Evolutionary conservation across 2,797 vertebrate genomes (phyloP).

Genomic region (Lutjanus campechanus): DNA sequence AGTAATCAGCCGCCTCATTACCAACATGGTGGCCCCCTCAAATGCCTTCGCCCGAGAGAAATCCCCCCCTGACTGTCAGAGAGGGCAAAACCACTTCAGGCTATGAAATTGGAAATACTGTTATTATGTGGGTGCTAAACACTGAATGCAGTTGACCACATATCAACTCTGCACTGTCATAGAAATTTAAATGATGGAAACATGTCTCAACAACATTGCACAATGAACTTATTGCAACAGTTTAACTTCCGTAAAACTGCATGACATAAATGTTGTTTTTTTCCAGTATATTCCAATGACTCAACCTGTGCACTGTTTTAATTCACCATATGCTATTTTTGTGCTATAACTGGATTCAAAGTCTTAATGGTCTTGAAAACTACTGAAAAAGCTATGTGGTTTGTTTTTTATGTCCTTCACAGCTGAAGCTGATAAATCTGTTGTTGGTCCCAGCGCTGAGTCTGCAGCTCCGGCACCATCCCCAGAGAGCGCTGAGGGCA

Average conservation of each 20-base stretch:
- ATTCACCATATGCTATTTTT: background rate
- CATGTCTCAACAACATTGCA: conserved; percentile 27
- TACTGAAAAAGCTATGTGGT: background rate
- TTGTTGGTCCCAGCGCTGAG: conserved; percentile 46
- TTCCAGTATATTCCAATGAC: conserved; percentile 13
- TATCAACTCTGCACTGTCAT: conserved; percentile 18
- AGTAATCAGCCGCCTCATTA: conserved; percentile 81
- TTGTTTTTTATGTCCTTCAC: conserved; percentile 44
- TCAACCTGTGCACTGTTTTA: conserved; percentile 4
- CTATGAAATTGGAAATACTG: conserved; percentile 45
- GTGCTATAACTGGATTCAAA: background rate
- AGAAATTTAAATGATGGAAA: conserved; percentile 23
- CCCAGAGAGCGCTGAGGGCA: conserved; percentile 43
- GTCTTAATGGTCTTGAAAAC: background rate
- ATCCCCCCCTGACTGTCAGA: conserved; percentile 30
- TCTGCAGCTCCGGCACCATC: conserved; percentile 44
- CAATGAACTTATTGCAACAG: conserved; percentile 33
- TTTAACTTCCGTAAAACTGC: conserved; percentile 20
- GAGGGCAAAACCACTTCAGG: conserved; percentile 64
- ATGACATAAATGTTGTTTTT: conserved; percentile 3
- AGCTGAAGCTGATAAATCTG: conserved; percentile 64
- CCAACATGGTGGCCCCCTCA: conserved; percentile 64
- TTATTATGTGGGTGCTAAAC: conserved; percentile 52
- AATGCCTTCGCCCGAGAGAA: conserved; percentile 50
- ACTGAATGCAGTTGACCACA: conserved; percentile 22